Conservation (phyloP, 2,888 invertebrate species). For the Autographa pulchrina region DNA sequence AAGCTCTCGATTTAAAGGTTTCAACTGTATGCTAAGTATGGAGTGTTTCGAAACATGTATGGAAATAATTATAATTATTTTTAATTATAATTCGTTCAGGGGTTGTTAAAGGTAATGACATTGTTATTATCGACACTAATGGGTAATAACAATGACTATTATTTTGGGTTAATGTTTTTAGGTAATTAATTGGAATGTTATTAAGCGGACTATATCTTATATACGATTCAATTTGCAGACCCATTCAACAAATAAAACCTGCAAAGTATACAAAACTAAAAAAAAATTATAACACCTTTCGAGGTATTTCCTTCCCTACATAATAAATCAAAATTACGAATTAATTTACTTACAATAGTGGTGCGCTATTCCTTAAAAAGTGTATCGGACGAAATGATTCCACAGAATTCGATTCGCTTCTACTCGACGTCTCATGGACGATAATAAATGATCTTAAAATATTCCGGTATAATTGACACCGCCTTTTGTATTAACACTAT, state of each 20-base stretch:
- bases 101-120: slow-evolving; percentile 46
- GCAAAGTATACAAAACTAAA: neutral
- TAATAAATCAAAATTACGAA: slow-evolving; percentile 12
- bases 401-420: slow-evolving; percentile 80
- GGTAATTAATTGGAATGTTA: no score
- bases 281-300: neutral
- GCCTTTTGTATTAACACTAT: slow-evolving; percentile 81
- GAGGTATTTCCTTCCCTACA: neutral
- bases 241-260: neutral
- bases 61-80: slow-evolving; percentile 7
- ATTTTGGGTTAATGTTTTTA: slow-evolving; percentile 10
- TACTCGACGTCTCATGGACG: slow-evolving; percentile 66
- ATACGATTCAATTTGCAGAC: neutral
- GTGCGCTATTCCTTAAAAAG: slow-evolving; percentile 49
- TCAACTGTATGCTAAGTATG: slow-evolving; percentile 26
- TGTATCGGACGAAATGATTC: slow-evolving; percentile 58
- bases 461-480: slow-evolving; percentile 70
- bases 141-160: slow-evolving; percentile 25
- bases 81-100: slow-evolving; percentile 3
- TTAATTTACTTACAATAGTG: slow-evolving; percentile 39
- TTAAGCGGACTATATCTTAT: no score
- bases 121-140: slow-evolving; percentile 38
- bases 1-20: slow-evolving; percentile 40
- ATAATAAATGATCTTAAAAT: slow-evolving; percentile 85
- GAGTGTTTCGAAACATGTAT: slow-evolving; percentile 27